Evolutionary conservation across 1,140 invertebrate species (phyloP).

Genomic region (Stegodyphus mimosarum): DNA sequence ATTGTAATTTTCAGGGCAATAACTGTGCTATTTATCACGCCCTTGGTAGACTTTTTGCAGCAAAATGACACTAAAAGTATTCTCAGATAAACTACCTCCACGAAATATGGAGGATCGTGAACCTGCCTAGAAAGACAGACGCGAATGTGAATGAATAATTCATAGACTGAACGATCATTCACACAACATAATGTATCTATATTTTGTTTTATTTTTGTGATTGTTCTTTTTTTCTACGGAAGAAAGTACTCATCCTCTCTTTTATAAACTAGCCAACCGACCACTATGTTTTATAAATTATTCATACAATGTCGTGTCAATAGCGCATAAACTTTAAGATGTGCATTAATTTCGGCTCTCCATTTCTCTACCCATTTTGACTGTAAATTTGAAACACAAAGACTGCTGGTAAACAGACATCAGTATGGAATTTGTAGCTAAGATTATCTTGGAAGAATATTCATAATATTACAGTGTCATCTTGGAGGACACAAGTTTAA

Average conservation of each 20-base stretch:
- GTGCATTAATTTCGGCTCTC: slow-evolving; percentile 47
- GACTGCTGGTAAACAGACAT: too few species aligned
- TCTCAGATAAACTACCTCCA: slow-evolving; percentile 24
- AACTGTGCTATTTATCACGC: slow-evolving; percentile 35
- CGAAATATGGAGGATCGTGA: slow-evolving; percentile 18
- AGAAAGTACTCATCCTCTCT: slow-evolving; percentile 2
- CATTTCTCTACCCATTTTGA: background rate
- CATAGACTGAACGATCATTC: slow-evolving; percentile 41
- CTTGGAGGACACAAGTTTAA: too few species aligned
- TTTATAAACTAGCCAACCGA: slow-evolving; percentile 53
- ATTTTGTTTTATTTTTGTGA: slow-evolving; percentile 3
- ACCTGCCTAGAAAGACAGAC: slow-evolving; percentile 33
- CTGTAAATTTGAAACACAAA: too few species aligned
- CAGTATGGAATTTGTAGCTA: too few species aligned
- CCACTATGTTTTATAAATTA: slow-evolving; percentile 56
- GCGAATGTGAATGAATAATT: slow-evolving; percentile 51
- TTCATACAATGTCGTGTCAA: slow-evolving; percentile 57
- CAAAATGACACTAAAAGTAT: slow-evolving; percentile 18
- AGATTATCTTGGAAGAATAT: too few species aligned
- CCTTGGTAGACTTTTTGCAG: slow-evolving; percentile 24
- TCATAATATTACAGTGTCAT: too few species aligned
- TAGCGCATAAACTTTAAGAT: slow-evolving; percentile 53
- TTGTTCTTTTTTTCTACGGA: slow-evolving; percentile 4
- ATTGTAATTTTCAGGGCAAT: slow-evolving; percentile 23
- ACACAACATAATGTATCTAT: slow-evolving; percentile 57